Evolutionary conservation across 2,888 invertebrate genomes (phyloP).

Genomic region (Hemistola chrysoprasaria): DNA sequence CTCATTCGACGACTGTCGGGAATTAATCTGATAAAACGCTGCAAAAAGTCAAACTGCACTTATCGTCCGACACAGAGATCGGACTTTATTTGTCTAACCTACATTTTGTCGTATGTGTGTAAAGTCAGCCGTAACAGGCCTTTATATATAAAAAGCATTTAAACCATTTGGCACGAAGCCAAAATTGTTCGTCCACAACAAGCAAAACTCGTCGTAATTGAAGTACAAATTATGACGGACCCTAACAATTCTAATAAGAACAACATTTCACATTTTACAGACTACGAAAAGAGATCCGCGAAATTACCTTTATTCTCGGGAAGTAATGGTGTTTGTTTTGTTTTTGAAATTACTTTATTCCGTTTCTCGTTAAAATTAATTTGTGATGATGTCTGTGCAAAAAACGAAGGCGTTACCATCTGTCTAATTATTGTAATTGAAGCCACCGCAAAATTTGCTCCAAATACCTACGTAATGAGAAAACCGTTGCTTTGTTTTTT

Average conservation of each 20-base stretch:
- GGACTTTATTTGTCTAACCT: slow-evolving; percentile 6
- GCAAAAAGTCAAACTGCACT: slow-evolving; percentile 9
- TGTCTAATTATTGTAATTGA: slow-evolving; percentile 10
- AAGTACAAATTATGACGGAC: slow-evolving; percentile 28
- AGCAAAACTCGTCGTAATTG: slow-evolving; percentile 31
- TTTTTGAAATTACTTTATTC: slow-evolving; percentile 24
- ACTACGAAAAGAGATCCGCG: slow-evolving; percentile 18
- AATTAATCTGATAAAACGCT: neutral
- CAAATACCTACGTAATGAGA: neutral
- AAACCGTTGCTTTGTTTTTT: no score
- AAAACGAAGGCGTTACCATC: slow-evolving; percentile 6
- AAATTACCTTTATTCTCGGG: slow-evolving; percentile 18
- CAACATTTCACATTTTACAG: slow-evolving; percentile 24
- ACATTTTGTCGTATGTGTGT: slow-evolving; percentile 13
- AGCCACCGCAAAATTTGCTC: slow-evolving; percentile 9
- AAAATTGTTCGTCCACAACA: slow-evolving; percentile 28
- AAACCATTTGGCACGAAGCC: slow-evolving; percentile 24
- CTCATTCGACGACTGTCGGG: slow-evolving; percentile 24
- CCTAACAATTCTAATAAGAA: slow-evolving; percentile 29
- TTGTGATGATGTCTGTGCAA: slow-evolving; percentile 18
- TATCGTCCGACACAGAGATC: slow-evolving; percentile 3
- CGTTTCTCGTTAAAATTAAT: slow-evolving; percentile 22
- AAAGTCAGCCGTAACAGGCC: slow-evolving; percentile 6
- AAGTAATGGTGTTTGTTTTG: slow-evolving; percentile 18
- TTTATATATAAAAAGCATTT: slow-evolving; percentile 23